Evolutionary conservation across 2,888 invertebrate genomes (phyloP), one percentile per base, ranked within the genome.

Genomic region (Epiperipatus broadwayi): DNA sequence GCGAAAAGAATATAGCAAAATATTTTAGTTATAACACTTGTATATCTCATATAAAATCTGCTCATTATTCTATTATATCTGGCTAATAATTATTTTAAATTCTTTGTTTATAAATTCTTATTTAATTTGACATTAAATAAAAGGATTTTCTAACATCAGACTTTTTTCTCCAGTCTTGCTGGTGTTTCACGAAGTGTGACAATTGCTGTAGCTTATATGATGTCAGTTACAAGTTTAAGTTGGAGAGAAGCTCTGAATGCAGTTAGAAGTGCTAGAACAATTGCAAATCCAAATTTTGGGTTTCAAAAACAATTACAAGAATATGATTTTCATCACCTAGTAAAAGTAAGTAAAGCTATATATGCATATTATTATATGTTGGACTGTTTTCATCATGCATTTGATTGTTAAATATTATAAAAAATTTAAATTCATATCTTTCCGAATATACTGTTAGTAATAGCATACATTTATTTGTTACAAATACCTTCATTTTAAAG

Each of bases 111-210:
- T 38, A n/a, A n/a, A n/a, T n/a, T n/a, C n/a, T n/a, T n/a, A n/a
- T n/a, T n/a, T n/a, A n/a, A n/a, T n/a, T n/a, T n/a, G n/a, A n/a
- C n/a, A n/a, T n/a, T n/a, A n/a, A n/a, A n/a, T n/a, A n/a, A n/a
- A n/a, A n/a, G n/a, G n/a, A n/a, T n/a, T n/a, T n/a, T n/a, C n/a
- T n/a, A n/a, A n/a, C n/a, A n/a, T n/a, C n/a, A n/a, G n/a, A n/a
- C n/a, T n/a, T n/a, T n/a, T n/a, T n/a, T n/a, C n/a, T 52, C 35
- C 64, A 85, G 85, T 60, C 64, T 93, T 55, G 93, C 91, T 15
- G 93, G 93, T 21, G 87, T 93, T 76, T 91, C 91, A 1, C 73
- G 93, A 16, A 89, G 89, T 53, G 91, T 91, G 47, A 89, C 93
- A 0, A 79, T 93, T 38, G 81, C 84, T 0, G 84, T 87, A 41